Evolutionary conservation across 2,888 invertebrate genomes (phyloP).

Genomic region (Tenthredo distinguenda): DNA sequence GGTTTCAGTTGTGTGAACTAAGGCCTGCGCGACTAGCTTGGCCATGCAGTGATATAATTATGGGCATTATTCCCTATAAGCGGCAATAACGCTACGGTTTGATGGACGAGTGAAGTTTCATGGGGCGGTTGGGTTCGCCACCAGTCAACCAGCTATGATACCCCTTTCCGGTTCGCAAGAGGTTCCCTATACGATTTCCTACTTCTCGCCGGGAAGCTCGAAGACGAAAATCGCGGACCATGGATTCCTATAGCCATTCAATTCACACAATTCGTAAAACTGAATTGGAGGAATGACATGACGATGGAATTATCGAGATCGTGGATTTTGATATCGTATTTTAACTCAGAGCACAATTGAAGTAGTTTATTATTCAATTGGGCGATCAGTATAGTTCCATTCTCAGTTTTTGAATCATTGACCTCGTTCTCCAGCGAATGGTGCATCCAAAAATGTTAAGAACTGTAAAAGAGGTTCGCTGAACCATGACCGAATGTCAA

Average conservation of each 20-base stretch:
- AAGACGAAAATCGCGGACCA: not conserved
- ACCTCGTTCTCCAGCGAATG: not conserved
- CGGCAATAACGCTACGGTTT: conserved; percentile 64
- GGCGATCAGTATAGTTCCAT: not conserved
- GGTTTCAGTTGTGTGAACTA: conserved; percentile 31
- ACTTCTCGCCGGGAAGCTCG: not conserved
- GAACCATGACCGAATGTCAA: not conserved
- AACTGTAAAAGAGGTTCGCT: not conserved
- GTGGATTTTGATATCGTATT: no score
- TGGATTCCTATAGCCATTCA: not conserved
- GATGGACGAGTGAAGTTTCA: not conserved
- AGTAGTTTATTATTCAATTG: not conserved
- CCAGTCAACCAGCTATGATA: not conserved
- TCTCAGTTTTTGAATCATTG: not conserved
- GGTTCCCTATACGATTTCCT: not conserved
- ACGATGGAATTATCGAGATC: not conserved
- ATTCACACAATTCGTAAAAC: not conserved
- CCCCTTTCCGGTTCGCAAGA: not conserved
- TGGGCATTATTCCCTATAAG: conserved; percentile 60
- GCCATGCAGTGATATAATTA: conserved; percentile 56
- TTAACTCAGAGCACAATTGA: not conserved
- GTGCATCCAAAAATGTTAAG: not conserved
- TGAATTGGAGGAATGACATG: not conserved
- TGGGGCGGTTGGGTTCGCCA: not conserved
- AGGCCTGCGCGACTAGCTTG: conserved; percentile 34